These are phyloP conservation scores for Alviniconcha strummeri DNA, from an alignment of 2,888 invertebrate species.

Conservation along the genomic window DNA sequence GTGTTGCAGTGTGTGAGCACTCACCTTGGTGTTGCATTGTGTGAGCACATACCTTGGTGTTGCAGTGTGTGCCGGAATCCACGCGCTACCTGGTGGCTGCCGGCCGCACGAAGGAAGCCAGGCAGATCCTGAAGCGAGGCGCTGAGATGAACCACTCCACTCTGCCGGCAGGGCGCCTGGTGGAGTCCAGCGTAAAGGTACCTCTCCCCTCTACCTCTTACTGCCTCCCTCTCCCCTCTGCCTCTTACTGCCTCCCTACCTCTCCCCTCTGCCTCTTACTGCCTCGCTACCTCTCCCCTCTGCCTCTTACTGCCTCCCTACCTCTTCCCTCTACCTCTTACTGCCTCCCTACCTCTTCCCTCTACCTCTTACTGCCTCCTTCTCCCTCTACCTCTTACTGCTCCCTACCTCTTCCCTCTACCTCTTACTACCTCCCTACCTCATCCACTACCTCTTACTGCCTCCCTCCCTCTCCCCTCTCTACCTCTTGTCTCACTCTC, in stretches of 20 bases:
- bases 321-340: too few species aligned
- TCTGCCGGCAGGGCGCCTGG: conserved; percentile 36
- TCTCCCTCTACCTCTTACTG: neutral
- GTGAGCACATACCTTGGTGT: too few species aligned
- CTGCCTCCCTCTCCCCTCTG: too few species aligned
- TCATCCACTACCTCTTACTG: neutral
- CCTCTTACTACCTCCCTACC: neutral
- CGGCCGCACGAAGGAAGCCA: conserved; percentile 63
- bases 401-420: neutral
- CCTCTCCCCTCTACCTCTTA: too few species aligned
- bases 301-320: too few species aligned
- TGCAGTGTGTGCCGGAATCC: conserved; percentile 71
- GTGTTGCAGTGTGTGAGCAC: too few species aligned
- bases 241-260: too few species aligned
- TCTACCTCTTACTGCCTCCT: too few species aligned
- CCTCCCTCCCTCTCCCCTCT: neutral
- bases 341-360: too few species aligned
- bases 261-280: too few species aligned
- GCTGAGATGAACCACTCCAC: conserved; percentile 34
- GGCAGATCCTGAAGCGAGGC: conserved; percentile 34
- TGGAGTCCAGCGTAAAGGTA: conserved; percentile 12
- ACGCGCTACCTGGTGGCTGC: conserved; percentile 70
- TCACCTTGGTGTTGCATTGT: too few species aligned
- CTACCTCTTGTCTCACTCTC: neutral
- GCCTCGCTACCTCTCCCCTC: too few species aligned